These are phyloP conservation scores for Drosophila yakuba DNA, from an alignment of 1,140 invertebrate genomes.

Conservation along the genomic window DNA sequence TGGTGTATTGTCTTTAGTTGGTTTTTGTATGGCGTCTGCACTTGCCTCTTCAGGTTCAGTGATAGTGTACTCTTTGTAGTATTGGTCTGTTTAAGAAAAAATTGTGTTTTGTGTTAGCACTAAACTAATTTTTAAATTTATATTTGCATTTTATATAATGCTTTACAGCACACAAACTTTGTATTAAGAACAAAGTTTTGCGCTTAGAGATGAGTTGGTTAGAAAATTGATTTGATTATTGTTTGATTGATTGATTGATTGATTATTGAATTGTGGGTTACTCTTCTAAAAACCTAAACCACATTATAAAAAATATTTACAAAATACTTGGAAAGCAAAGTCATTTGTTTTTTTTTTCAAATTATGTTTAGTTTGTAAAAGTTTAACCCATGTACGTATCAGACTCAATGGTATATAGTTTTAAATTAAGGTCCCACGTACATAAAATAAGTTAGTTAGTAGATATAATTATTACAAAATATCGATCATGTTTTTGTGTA, in stretches of 20 bases:
- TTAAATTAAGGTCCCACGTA: conserved; percentile 46
- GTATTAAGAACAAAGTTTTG: conserved; percentile 46
- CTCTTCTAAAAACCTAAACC: neutral
- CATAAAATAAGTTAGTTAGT: conserved; percentile 57
- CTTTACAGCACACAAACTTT: conserved; percentile 66
- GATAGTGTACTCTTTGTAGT: conserved; percentile 84
- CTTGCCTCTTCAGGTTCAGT: conserved; percentile 83
- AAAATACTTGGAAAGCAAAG: neutral
- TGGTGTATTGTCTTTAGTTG: conserved; percentile 65
- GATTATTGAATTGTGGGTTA: neutral
- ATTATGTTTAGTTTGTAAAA: neutral
- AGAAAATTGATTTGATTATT: conserved; percentile 13
- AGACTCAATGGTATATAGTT: conserved; percentile 34
- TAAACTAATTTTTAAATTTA: conserved; percentile 76
- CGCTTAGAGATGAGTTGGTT: conserved; percentile 59
- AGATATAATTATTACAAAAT: conserved; percentile 41
- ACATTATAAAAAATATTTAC: neutral
- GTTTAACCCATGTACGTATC: conserved; percentile 31
- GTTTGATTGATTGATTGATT: no score
- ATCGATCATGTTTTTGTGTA: conserved; percentile 38
- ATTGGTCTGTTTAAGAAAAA: conserved; percentile 83
- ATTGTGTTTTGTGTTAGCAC: conserved; percentile 81
- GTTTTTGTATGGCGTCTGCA: conserved; percentile 82
- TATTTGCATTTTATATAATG: conserved; percentile 81
- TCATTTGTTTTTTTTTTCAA: no score